Base-by-base conservation (phyloP, 2,113 vertebrate genomes). In the Camarhynchus parvulus region DNA sequence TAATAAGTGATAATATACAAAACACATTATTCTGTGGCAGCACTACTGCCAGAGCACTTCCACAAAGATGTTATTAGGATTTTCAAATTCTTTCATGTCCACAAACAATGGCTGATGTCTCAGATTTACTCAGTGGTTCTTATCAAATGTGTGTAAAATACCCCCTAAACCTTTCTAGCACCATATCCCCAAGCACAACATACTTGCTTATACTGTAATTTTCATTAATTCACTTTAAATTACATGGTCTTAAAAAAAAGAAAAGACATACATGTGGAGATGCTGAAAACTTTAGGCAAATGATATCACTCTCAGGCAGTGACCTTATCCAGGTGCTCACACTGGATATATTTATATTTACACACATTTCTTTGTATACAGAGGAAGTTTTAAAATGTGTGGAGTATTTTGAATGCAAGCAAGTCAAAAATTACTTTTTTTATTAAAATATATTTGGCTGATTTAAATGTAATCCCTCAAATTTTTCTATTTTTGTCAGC, bases 1-100 rank as follows among this genome's bases (percentile, higher is more conserved):
- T 95, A 96, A 96, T 92, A 96, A 95, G 89, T 96, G 95, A 79
- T 95, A 95, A 35, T 35, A 97, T 82, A 56, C 62, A 94, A 89
- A 92, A 87, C 37, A 56, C 22, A 77, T 93, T 95, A 37, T 83
- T 66, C 66, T 79, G 23, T 30, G 63, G 73, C 44, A 66, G 90
- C 73, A 84, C 16, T 75, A 25, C 37, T 90, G 52, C 64, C 85
- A 92, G 56, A 68, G 35, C 73, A 58, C 21, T 84, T 92, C 76
- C 74, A 66, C 62, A 92, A 82, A 87, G 74, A 84, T 30, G 15
- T 64, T 93, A 94, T 94, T 94, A 69, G 83, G 86, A 94, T 95
- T 96, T 93, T 82, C 39, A 49, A 52, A 87, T 46, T 89, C 69
- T 88, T 83, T 86, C 79, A 53, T 94, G 93, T 82, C 86, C 70